Base-by-base conservation (phyloP, 2,888 invertebrate species). In the Cataglyphis albicans region DNA sequence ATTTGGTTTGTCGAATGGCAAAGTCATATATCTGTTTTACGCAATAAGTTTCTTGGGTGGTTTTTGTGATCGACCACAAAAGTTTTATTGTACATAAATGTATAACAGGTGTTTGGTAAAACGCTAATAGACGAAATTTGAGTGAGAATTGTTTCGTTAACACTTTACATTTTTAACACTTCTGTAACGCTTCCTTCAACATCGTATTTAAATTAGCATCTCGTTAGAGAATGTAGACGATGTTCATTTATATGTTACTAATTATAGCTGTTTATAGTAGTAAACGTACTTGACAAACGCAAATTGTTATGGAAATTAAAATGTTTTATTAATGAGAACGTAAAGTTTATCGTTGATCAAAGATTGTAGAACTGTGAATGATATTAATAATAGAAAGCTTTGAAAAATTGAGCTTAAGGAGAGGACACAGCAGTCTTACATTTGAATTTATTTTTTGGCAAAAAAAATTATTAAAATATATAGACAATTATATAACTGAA, bases 131-230 rank as follows among this genome's bases (percentile, higher is more conserved):
- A 59, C 18, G n/a, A 41, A n/a, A 65, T 6, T 67, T 25, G 10
- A 10, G 7, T 18, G 70, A 70, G 32, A 57, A 59, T 44, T 35
- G 44, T 21, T 32, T 80, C 35, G 10, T 67, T 67, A 59, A 80
- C 44, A 57, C n/a, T 44, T 68, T 41, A 32, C 35, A n/a, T 18
- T 18, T 75, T 78, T 32, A 57, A 25, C 25, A 29, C 25, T 29
- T 29, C 25, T 29, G 68, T 78, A 44, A 78, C 29, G 15, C n/a
- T 68, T 57, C 41, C 68, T 38, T 12, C 25, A 48, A 35, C 67
- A 15, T 10, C 3, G 7, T 7, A 59, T 57, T 70, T 44, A 44
- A 57, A 78, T 70, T 59, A 65, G 25, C 10, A 44, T 3, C 41
- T 78, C 3, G 7, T 70, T 55, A 55, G 18, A 7, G 6, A 38